phyloP scores from a whole-genome alignment of 2,888 invertebrate genomes.

The Mimumesa dahlbomi region DNA sequence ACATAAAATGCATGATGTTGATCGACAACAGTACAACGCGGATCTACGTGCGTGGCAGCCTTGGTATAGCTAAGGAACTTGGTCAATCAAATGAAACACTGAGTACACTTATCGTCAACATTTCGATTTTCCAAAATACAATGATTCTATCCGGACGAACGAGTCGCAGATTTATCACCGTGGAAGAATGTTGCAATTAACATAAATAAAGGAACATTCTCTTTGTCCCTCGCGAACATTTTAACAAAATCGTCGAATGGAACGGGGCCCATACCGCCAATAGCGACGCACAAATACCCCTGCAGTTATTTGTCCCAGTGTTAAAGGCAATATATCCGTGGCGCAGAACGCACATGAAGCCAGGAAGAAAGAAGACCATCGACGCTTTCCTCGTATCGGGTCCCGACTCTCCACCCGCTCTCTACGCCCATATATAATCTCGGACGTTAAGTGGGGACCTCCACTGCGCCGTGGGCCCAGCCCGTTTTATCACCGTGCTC shows the following conservation, averaged over 20 bases:
- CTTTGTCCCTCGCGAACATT: neutral
- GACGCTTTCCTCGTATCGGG: constrained; percentile 30
- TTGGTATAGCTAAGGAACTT: too few species aligned
- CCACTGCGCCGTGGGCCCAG: constrained; percentile 73
- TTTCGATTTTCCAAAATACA: too few species aligned
- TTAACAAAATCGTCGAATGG: neutral
- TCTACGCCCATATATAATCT: constrained; percentile 73
- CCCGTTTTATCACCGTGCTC: constrained; percentile 79
- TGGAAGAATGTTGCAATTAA: too few species aligned
- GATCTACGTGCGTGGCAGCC: too few species aligned
- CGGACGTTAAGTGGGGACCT: constrained; percentile 79
- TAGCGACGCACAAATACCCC: neutral
- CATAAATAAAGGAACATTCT: too few species aligned
- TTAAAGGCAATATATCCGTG: neutral
- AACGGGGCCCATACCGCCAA: too few species aligned
- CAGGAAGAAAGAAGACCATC: constrained; percentile 39
- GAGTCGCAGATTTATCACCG: too few species aligned
- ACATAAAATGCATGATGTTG: too few species aligned
- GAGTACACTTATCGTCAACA: too few species aligned
- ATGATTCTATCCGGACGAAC: too few species aligned
- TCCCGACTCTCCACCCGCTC: constrained; percentile 23
- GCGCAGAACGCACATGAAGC: constrained; percentile 19
- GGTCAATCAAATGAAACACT: too few species aligned
- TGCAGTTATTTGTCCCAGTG: constrained; percentile 4
- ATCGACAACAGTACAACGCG: too few species aligned